A percentile compares a stretch with the other conserved stretches of the same genome.
phyloP scores from a whole-genome alignment of 1,140 invertebrate genomes.

The Euwallacea fornicatus region DNA sequence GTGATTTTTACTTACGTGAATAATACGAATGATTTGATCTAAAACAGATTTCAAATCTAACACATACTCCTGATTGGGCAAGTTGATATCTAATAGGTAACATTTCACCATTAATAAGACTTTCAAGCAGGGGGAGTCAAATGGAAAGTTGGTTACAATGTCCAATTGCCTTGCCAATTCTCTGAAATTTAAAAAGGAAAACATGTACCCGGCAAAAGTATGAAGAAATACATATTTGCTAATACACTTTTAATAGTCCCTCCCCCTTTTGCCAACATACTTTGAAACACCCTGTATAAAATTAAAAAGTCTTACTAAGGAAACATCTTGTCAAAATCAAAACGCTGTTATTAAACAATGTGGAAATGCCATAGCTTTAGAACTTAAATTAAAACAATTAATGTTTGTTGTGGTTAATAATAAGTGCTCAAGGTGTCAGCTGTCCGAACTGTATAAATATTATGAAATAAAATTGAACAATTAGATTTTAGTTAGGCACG shows the following conservation, averaged over 20 bases:
- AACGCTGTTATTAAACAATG: no score
- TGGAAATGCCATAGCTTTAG: no score
- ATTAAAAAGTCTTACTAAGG: no score
- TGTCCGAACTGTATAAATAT: no score
- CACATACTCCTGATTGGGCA: conserved; percentile 92
- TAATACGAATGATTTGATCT: conserved; percentile 92
- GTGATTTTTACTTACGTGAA: conserved; percentile 68
- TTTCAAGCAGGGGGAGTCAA: conserved; percentile 93
- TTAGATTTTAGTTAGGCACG: no score
- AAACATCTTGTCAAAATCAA: no score
- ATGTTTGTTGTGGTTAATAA: no score
- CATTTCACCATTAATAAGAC: conserved; percentile 91
- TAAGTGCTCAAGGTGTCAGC: no score
- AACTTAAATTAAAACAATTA: no score
- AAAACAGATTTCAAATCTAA: conserved; percentile 97
- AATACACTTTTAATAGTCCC: no score
- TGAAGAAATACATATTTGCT: background rate
- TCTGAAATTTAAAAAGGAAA: conserved; percentile 56
- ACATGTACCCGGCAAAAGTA: background rate
- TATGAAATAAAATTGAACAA: no score
- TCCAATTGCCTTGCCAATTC: conserved; percentile 81
- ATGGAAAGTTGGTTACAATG: conserved; percentile 68
- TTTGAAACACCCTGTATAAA: background rate
- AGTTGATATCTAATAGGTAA: conserved; percentile 77
- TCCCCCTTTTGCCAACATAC: no score